A percentile compares a stretch with the other conserved stretches of the same genome.
phyloP scores from a whole-genome alignment of 2,888 invertebrate species.

The Drosophila recens region DNA sequence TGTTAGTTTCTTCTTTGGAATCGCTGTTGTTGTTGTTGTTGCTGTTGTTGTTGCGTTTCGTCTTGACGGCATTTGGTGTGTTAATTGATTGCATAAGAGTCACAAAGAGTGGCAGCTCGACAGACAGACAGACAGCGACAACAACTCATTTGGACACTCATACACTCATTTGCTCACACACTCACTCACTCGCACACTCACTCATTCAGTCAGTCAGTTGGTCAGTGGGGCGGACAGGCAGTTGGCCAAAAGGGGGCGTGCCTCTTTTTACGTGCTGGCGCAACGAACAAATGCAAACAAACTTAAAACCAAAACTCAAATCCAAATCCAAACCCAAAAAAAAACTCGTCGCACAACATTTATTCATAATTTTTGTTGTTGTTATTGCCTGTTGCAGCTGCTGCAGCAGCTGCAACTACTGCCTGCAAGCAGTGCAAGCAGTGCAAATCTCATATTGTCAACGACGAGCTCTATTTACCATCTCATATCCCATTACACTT shows the following conservation, averaged over 20 bases:
- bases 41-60: slow-evolving; percentile 18
- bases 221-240: slow-evolving; percentile 25
- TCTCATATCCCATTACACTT: slow-evolving; percentile 54
- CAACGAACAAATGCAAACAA: slow-evolving; percentile 28
- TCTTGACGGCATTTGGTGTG: slow-evolving; percentile 60
- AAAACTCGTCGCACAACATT: slow-evolving; percentile 71
- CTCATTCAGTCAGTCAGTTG: slow-evolving; percentile 35
- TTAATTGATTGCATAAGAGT: slow-evolving; percentile 78
- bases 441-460: slow-evolving; percentile 1
- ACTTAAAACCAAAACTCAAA: slow-evolving; percentile 20
- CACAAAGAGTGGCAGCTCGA: slow-evolving; percentile 46
- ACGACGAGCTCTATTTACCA: slow-evolving; percentile 3
- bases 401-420: not conserved
- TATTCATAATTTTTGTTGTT: slow-evolving; percentile 55
- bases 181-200: slow-evolving; percentile 7
- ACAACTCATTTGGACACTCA: slow-evolving; percentile 45
- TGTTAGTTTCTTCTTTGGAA: slow-evolving; percentile 17
- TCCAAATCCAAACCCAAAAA: slow-evolving; percentile 15
- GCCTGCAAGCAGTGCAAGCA: slow-evolving; percentile 30
- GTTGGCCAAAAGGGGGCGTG: slow-evolving; percentile 35
- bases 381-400: slow-evolving; percentile 11
- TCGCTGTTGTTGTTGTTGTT: slow-evolving; percentile 18
- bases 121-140: slow-evolving; percentile 36
- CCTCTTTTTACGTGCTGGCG: slow-evolving; percentile 28
- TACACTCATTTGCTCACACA: slow-evolving; percentile 21